Evolutionary conservation across 2,888 invertebrate genomes (phyloP).

Genomic region (Drosophila atripex): DNA sequence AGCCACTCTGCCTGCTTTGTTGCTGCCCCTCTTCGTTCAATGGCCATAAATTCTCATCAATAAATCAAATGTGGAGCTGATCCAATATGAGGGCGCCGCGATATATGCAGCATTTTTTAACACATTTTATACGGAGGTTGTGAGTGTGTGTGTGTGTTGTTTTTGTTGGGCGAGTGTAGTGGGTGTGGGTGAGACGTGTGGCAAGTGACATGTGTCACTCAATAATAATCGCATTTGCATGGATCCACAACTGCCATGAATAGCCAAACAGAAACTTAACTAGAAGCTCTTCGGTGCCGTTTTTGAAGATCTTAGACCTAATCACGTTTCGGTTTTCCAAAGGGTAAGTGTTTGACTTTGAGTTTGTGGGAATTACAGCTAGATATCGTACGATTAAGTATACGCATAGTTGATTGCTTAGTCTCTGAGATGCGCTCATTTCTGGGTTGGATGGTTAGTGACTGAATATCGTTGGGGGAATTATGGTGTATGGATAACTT

Average conservation of each 20-base stretch:
- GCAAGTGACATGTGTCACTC: conserved; percentile 46
- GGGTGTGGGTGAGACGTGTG: conserved; percentile 38
- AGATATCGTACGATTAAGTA: conserved; percentile 55
- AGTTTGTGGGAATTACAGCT: conserved; percentile 34
- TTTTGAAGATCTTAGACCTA: conserved; percentile 73
- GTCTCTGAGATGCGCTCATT: conserved; percentile 41
- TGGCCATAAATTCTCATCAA: conserved; percentile 68
- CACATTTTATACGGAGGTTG: neutral
- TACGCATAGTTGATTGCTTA: conserved; percentile 71
- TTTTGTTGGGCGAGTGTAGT: conserved; percentile 5
- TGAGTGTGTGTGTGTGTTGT: conserved; percentile 14
- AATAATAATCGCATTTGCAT: conserved; percentile 52
- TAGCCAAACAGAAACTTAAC: conserved; percentile 56
- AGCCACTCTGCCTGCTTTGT: conserved; percentile 29
- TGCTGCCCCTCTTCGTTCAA: conserved; percentile 45
- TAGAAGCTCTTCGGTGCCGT: conserved; percentile 65
- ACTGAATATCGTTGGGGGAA: neutral
- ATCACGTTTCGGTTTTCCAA: conserved; percentile 63
- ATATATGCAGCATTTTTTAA: conserved; percentile 28
- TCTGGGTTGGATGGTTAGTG: neutral
- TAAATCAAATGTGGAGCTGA: conserved; percentile 64
- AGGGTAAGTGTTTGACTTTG: conserved; percentile 3
- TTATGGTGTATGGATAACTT: neutral
- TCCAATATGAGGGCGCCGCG: conserved; percentile 24
- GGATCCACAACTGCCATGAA: conserved; percentile 43